Evolutionary conservation across 2,888 invertebrate species (phyloP).

Genomic region (Macrosiphum euphorbiae): DNA sequence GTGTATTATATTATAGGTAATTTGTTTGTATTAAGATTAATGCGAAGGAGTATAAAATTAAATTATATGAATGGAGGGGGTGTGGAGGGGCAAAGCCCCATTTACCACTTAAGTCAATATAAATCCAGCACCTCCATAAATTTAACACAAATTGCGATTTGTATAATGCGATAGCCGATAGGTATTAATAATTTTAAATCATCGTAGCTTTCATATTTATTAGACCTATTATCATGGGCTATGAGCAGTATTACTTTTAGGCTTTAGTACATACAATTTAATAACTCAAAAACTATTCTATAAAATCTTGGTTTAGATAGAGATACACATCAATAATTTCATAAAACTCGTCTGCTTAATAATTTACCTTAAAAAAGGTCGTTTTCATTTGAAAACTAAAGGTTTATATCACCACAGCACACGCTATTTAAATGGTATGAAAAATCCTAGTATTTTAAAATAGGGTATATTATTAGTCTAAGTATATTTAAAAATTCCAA

Average conservation of each 20-base stretch:
- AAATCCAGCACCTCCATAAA: too few relatives aligned
- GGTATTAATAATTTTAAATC: background rate
- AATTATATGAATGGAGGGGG: too few relatives aligned
- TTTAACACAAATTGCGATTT: too few relatives aligned
- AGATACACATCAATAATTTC: background rate
- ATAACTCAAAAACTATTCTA: background rate
- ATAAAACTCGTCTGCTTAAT: background rate
- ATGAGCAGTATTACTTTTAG: background rate
- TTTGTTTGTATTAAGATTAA: too few relatives aligned
- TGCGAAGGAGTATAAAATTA: too few relatives aligned
- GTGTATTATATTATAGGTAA: too few relatives aligned
- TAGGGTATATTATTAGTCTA: too few relatives aligned
- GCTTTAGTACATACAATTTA: background rate
- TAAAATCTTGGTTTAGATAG: background rate
- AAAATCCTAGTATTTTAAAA: background rate
- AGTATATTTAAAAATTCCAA: background rate
- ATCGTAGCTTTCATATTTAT: background rate
- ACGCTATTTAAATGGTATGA: background rate
- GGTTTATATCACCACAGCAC: background rate
- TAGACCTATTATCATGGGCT: background rate
- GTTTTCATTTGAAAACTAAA: background rate
- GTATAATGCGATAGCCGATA: background rate
- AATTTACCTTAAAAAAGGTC: background rate
- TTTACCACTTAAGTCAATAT: too few relatives aligned
- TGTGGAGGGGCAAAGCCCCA: too few relatives aligned